Base-by-base conservation (phyloP, 2,888 invertebrate genomes). In the Lissonota sp. region DNA sequence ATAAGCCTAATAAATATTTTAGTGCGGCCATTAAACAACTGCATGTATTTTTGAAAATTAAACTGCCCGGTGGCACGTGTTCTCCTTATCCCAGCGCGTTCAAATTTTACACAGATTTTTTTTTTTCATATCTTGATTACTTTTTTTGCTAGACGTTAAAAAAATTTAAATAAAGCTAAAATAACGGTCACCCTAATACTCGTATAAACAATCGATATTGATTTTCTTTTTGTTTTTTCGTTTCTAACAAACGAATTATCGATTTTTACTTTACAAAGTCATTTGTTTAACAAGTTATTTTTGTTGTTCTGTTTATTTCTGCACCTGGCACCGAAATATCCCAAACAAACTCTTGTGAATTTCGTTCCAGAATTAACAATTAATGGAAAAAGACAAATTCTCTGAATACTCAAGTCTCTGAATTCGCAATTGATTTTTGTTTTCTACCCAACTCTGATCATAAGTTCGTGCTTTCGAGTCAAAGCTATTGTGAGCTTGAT, bases 371-470 rank as follows among this genome's bases (percentile, higher is more conserved):
- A 26, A 26, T 1, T 26, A 26, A 26, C 26, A n/a, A 67, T 53
- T 16, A 12, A 12, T 49, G 44, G 16, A 3, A 14, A 53, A 55
- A 16, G 44, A 69, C 8, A 10, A 40, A 42, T 40, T 0, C 16
- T 14, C 26, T 10, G 46, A 14, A 53, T 66, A 8, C 8, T 14
- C 8, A 14, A 14, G 40, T 26, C 26, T 26, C 1, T 26, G 6
- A 37, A 37, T 26, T 58, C 39, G 58, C 40, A 12, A 40, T 39
- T 55, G 39, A 1, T 10, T 42, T 8, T 46, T 8, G 40, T 12
- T 42, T 39, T 44, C 58, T 37, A 64, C 66, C 64, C 72, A 77
- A 70, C 77, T 73, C 73, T 60, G 69, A 58, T 67, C 57, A 10
- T 51, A 64, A 63, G 55, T 55, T 1, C 14, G 39, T 42, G 57